Evolutionary conservation across 2,888 invertebrate genomes (phyloP), one percentile per base, ranked within the genome.

Genomic region (Hyposoter didymator): DNA sequence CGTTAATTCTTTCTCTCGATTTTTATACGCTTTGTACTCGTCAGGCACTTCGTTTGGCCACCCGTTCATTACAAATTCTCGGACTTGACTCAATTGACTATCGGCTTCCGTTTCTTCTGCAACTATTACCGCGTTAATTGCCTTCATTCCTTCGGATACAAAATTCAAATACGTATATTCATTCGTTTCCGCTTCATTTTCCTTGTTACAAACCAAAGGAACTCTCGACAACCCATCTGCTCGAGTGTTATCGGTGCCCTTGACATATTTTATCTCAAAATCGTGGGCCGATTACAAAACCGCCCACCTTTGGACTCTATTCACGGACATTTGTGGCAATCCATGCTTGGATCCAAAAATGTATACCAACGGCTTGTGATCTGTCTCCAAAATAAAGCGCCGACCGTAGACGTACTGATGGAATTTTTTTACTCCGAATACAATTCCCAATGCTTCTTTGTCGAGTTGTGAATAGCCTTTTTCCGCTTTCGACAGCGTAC

Each of bases 361-460:
- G n/a, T 78, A 81, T n/a, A 67, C 43, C n/a, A 86, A 28, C 0
- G 78, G 83, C 49, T 84, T 86, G 45, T 86, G 83, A 64, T 86
- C 80, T 4, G 80, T 78, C 32, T 78, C 78, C 22, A 85, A 52
- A n/a, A 70, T 28, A 64, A 85, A 82, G 17, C 49, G n/a, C n/a
- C 64, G 78, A 5, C 75, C 85, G 17, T 62, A 78, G 35, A 82
- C 59, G 67, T 64, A 82, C 17, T 84, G 82, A 55, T 84, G 73
- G 19, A 81, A 84, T 5, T 66, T 73, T 12, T 69, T 82, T 0
- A 78, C 67, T 8, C 70, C 78, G 19, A 89, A 94, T n/a, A 93
- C 87, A 2, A 94, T 85, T 22, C 90, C 87, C 43, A 93, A 87
- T 45, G 93, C 93, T 87, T 90, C 90, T 28, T 84, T 84, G 64